These are phyloP conservation scores for Rhombomys opimus DNA, from an alignment of 2,113 vertebrate genomes.

Conservation along the genomic window DNA sequence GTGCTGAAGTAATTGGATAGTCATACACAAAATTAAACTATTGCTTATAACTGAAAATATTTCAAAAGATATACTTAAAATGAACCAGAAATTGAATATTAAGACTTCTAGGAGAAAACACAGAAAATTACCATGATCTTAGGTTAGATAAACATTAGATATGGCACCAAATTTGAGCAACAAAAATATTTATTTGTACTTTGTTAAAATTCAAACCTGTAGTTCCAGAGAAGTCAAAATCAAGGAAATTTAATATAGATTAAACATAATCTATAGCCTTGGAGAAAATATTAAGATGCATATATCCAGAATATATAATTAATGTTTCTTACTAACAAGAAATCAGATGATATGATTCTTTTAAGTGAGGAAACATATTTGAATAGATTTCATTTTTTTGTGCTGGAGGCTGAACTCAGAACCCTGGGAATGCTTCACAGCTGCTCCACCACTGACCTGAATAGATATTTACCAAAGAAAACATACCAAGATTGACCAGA, in stretches of 20 bases:
- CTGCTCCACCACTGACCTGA: not conserved
- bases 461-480: conserved; percentile 5
- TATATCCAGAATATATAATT: not conserved
- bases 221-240: not conserved
- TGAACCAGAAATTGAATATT: not conserved
- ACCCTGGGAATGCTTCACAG: not conserved
- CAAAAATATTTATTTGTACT: not conserved
- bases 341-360: not conserved
- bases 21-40: not conserved
- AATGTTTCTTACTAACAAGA: not conserved
- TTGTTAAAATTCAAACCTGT: conserved; percentile 18
- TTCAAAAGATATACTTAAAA: not conserved
- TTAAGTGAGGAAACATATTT: not conserved
- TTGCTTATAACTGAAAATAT: not conserved
- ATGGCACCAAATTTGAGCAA: not conserved
- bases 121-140: not conserved
- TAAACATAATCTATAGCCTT: not conserved
- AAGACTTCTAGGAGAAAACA: not conserved
- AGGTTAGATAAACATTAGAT: not conserved
- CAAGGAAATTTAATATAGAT: not conserved
- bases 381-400: not conserved
- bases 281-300: not conserved
- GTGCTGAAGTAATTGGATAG: not conserved
- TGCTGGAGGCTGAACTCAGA: not conserved
- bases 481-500: not conserved